Evolutionary conservation across 2,888 invertebrate genomes (phyloP).

Genomic region (Pandemis cinnamomeana): DNA sequence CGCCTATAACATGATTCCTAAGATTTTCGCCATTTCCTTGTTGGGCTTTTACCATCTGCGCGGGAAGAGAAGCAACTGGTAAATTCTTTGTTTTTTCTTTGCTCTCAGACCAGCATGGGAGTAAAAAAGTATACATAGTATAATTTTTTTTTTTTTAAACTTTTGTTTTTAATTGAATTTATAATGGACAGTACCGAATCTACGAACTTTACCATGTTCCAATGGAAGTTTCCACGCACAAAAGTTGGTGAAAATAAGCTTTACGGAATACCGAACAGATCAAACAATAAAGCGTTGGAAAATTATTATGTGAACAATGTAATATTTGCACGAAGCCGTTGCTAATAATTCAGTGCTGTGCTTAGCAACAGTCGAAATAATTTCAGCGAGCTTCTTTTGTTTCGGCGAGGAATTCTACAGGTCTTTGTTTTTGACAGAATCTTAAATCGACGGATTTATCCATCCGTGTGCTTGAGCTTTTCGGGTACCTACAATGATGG

Average conservation of each 20-base stretch:
- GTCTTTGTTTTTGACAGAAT: not conserved
- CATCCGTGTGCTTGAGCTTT: not conserved
- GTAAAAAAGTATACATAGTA: no score
- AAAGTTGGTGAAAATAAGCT: constrained; percentile 8
- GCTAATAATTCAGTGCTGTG: not conserved
- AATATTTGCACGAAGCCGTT: not conserved
- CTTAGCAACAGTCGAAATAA: not conserved
- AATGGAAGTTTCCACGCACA: not conserved
- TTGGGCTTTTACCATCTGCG: no score
- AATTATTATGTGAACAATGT: constrained; percentile 5
- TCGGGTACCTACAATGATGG: no score
- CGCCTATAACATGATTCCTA: no score
- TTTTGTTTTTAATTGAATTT: not conserved
- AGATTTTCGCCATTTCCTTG: no score
- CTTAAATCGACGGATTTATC: not conserved
- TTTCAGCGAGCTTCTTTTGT: not conserved
- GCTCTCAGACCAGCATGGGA: no score
- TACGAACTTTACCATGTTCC: not conserved
- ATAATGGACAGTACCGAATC: constrained; percentile 1
- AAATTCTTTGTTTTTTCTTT: no score
- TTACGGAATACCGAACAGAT: not conserved
- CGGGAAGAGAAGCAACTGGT: no score
- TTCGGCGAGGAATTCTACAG: not conserved
- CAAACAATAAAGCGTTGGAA: constrained; percentile 8
- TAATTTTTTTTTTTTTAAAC: no score